Base-by-base conservation (phyloP, 2,888 invertebrate species). In the Dryadula phaetusa region DNA sequence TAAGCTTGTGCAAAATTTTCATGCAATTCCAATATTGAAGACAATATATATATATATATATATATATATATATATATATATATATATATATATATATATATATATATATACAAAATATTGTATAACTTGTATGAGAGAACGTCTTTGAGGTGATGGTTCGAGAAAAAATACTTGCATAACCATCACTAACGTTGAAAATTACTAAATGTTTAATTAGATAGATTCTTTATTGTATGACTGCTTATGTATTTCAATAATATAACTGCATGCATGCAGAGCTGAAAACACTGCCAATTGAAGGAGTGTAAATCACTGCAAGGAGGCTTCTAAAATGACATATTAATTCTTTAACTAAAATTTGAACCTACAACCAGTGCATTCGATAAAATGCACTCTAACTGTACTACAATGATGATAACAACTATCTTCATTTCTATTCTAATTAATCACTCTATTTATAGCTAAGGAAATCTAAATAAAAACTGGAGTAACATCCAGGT, bases 401-500 rank as follows among this genome's bases (percentile, higher is more conserved):
- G n/a, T 8, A 52, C 28, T 18, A 52, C 28, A 16, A 7, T 28
- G 3, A 49, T 49, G 25, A 10, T 16, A 28, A 52, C 16, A n/a
- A 40, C 40, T 20, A 40, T n/a, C 56, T 40, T 8, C 20, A 37
- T 22, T 6, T 56, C n/a, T 22, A n/a, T 20, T 37, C 25, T 25
- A 46, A 66, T 54, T 47, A 46, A 66, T 54, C 37, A 20, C 49
- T 60, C 37, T 54, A 37, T 18, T 16, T 44, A 32, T 22, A 22
- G 54, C 37, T 56, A 20, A 52, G 22, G 8, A 40, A 40, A 56
- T 56, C 37, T 56, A 12, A 40, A 56, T 56, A 40, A 40, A 56
- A 40, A 56, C n/a, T 40, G 40, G 56, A 56, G 37, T 56, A 56
- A n/a, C 37, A 56, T 22, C 20, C 37, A 54, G 56, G 56, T 56